These are phyloP conservation scores for Philereme transversata DNA, from an alignment of 2,888 invertebrate genomes.

Conservation along the genomic window DNA sequence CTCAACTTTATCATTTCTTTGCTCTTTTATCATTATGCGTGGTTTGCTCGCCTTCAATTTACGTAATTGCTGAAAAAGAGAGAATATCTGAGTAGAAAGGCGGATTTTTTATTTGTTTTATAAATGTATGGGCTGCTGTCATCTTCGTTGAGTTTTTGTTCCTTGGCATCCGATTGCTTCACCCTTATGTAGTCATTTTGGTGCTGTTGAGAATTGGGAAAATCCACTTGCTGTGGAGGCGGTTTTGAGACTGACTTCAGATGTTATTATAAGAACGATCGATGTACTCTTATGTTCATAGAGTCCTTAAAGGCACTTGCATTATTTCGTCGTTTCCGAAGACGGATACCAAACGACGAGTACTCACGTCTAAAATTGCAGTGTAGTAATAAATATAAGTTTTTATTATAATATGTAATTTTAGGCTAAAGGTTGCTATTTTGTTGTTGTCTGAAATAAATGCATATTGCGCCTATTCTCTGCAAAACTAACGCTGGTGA, in stretches of 20 bases:
- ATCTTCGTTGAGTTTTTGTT: background rate
- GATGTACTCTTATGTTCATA: too few relatives aligned
- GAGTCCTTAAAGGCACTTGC: too few relatives aligned
- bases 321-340: too few relatives aligned
- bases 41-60: slow-evolving; percentile 38
- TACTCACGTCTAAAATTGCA: too few relatives aligned
- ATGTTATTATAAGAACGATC: too few relatives aligned
- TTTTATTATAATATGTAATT: too few relatives aligned
- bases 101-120: slow-evolving; percentile 20
- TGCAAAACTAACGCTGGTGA: too few relatives aligned
- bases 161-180: background rate
- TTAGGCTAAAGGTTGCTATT: too few relatives aligned
- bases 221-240: slow-evolving; percentile 4
- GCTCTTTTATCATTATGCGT: slow-evolving; percentile 41
- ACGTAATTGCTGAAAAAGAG: slow-evolving; percentile 20
- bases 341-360: too few relatives aligned
- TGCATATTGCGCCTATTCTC: too few relatives aligned
- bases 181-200: slow-evolving; percentile 6
- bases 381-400: too few relatives aligned
- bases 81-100: slow-evolving; percentile 14
- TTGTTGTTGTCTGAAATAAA: too few relatives aligned
- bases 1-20: slow-evolving; percentile 41
- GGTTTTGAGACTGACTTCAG: background rate
- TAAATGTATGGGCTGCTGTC: slow-evolving; percentile 6
- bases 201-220: slow-evolving; percentile 11